Conservation (phyloP, 2,113 vertebrate genomes). For the Lepus timidus region DNA sequence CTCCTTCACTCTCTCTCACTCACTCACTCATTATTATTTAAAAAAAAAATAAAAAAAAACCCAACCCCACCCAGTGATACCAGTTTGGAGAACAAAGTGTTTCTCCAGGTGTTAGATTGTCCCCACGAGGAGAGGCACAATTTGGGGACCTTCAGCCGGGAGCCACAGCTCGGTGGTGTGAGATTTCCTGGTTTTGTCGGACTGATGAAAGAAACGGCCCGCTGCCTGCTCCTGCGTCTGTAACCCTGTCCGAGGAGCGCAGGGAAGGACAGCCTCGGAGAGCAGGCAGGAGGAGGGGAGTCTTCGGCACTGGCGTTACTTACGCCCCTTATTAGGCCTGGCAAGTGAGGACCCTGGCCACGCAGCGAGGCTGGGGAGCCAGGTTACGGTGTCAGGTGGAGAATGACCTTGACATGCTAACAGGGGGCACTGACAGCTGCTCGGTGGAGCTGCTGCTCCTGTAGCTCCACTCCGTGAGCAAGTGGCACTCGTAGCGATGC, state of each 20-base stretch:
- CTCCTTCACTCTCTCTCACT: neutral
- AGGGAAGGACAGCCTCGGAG: neutral
- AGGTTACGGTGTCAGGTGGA: neutral
- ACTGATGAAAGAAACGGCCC: neutral
- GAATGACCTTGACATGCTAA: neutral
- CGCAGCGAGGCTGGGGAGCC: neutral
- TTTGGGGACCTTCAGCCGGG: neutral
- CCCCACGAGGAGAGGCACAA: neutral
- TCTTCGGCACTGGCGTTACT: neutral
- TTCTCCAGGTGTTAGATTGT: neutral
- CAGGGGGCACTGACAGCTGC: fast-evolving
- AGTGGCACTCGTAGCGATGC: fast-evolving
- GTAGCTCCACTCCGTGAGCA: neutral
- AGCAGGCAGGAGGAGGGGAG: neutral
- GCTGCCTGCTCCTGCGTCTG: fast-evolving
- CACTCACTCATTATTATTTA: neutral
- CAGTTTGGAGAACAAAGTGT: neutral
- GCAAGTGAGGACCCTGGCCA: neutral
- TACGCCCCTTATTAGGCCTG: neutral
- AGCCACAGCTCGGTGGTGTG: neutral
- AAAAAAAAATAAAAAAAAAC: too few relatives aligned
- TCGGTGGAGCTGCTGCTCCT: fast-evolving
- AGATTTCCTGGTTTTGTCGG: neutral
- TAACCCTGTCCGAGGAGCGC: neutral
- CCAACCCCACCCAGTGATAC: neutral